Percentiles rank a stretch among this genome's conserved stretches.
phyloP scores from a whole-genome alignment of 2,113 vertebrate species.

The Talpa occidentalis region DNA sequence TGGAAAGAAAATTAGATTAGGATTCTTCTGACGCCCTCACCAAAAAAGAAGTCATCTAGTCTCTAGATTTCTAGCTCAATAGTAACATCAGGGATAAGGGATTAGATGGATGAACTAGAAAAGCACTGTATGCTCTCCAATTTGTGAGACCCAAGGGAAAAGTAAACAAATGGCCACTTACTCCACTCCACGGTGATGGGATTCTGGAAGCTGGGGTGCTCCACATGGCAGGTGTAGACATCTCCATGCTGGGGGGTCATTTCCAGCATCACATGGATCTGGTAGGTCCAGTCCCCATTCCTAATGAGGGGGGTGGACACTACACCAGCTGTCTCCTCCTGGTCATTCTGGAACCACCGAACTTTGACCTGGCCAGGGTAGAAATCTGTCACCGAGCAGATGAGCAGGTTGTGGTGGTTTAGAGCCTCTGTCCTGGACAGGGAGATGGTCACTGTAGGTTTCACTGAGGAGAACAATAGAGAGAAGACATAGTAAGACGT shows the following conservation, averaged over 20 bases:
- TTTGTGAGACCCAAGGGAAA: background rate
- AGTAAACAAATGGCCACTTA: background rate
- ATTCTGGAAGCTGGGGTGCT: slow-evolving; percentile 56
- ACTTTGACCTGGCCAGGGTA: slow-evolving; percentile 67
- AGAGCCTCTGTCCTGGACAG: slow-evolving; percentile 1
- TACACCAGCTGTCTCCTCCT: background rate
- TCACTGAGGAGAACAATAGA: slow-evolving; percentile 11
- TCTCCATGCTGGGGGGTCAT: slow-evolving; percentile 80
- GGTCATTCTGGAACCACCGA: slow-evolving; percentile 59
- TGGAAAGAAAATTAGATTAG: background rate
- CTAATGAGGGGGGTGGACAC: slow-evolving; percentile 40
- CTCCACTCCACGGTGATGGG: background rate
- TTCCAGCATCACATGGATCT: slow-evolving; percentile 73
- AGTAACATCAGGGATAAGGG: fast-evolving
- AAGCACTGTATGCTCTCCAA: background rate
- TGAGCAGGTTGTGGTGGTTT: slow-evolving; percentile 64
- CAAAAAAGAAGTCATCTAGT: background rate
- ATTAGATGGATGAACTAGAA: fast-evolving
- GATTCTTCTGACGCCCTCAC: background rate
- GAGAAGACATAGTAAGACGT: background rate
- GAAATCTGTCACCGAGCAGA: slow-evolving; percentile 75
- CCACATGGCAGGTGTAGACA: slow-evolving; percentile 84
- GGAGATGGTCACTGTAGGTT: slow-evolving; percentile 37
- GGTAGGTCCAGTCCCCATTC: slow-evolving; percentile 72
- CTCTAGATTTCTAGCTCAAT: background rate